phyloP scores from a whole-genome alignment of 1,140 invertebrate species.

The Octopus sinensis region DNA sequence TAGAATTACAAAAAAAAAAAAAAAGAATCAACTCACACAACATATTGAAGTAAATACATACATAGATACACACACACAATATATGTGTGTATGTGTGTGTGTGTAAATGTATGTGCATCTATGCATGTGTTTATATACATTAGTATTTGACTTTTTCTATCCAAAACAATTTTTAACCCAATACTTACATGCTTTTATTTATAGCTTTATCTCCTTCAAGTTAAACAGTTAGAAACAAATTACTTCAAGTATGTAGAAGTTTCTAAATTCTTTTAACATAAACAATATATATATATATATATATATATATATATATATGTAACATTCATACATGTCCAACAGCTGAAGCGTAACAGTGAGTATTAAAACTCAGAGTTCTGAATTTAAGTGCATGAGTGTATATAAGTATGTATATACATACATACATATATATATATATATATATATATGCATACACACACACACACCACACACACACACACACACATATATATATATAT shows the following conservation, averaged over 20 bases:
- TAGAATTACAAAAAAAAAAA: too few species aligned
- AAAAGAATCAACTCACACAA: too few species aligned
- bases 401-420: not conserved
- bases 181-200: too few species aligned
- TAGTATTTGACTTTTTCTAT: not conserved
- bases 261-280: too few species aligned
- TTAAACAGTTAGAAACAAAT: too few species aligned
- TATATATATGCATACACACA: too few species aligned
- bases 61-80: not conserved
- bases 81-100: not conserved
- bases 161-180: not conserved
- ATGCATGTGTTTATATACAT: not conserved
- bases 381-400: not conserved
- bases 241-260: too few species aligned
- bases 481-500: too few species aligned
- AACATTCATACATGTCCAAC: not conserved
- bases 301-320: slow-evolving; percentile 5
- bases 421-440: not conserved
- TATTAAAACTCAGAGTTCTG: not conserved
- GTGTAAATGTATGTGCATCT: not conserved
- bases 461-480: too few species aligned
- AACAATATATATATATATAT: slow-evolving; percentile 1
- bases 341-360: not conserved
- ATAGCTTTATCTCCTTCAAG: too few species aligned
- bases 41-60: not conserved